These are phyloP conservation scores for Pristionchus japonicus DNA, from an alignment of 2,888 invertebrate species.

Conservation along the genomic window DNA sequence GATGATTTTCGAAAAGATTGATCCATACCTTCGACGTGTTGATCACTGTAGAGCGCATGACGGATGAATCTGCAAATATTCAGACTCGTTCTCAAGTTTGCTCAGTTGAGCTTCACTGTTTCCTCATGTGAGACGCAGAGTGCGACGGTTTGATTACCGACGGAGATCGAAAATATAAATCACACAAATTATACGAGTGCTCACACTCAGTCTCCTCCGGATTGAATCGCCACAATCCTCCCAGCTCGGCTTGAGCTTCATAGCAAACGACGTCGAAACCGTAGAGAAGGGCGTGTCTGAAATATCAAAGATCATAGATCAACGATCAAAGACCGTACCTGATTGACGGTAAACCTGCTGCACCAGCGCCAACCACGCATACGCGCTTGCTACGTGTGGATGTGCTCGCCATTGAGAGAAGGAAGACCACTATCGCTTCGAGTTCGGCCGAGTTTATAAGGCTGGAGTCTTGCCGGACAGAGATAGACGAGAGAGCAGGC, in stretches of 20 bases:
- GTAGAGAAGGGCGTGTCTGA: constrained; percentile 66
- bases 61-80: constrained; percentile 68
- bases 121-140: too few relatives aligned
- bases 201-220: constrained; percentile 49
- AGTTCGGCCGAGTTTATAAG: too few relatives aligned
- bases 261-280: constrained; percentile 69
- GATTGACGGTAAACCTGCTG: constrained; percentile 35
- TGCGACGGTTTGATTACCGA: too few relatives aligned
- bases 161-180: too few relatives aligned
- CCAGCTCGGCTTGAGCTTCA: constrained; percentile 71
- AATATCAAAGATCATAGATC: background rate
- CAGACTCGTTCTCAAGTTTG: constrained; percentile 51
- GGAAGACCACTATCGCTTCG: background rate
- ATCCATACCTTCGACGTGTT: constrained; percentile 76
- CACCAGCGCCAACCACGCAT: constrained; percentile 34
- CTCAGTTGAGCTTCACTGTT: too few relatives aligned
- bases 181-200: too few relatives aligned
- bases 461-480: background rate
- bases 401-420: background rate
- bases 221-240: constrained; percentile 74
- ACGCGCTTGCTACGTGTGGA: background rate
- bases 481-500: background rate
- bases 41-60: constrained; percentile 75
- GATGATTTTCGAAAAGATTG: too few relatives aligned
- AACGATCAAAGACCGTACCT: too few relatives aligned